Base-by-base conservation (phyloP, 2,797 vertebrate genomes). In the Enteromius trimaculatus region DNA sequence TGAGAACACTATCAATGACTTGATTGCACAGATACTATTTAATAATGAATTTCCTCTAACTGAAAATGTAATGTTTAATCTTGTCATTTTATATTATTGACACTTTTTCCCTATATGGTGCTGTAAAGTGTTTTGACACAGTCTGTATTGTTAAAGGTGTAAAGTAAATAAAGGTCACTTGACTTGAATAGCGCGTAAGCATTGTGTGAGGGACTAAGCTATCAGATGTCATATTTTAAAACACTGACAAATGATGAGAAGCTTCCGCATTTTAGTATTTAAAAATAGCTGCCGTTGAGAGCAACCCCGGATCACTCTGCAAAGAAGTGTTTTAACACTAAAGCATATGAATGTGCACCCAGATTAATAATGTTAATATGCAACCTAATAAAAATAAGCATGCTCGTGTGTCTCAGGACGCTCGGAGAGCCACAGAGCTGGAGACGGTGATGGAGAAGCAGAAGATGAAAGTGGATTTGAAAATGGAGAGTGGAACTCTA, bases 391-490 rank as follows among this genome's bases (percentile, higher is more conserved):
- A 26, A 60, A 2, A 14, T 60, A 11, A 26, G 23, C 26, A 62
- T 29, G 60, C 60, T 19, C 58, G 13, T 42, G 2, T 82, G 39
- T 64, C 65, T 13, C 90, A 97, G 96, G 96, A 96, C n/a, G 93
- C 92, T 75, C 90, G 91, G 44, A 92, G 91, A 68, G 88, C 93
- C 82, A 95, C 96, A 0, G 96, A 97, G 88, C 75, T 97, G 88
- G 95, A 97, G 77, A 89, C 94, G 0, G 96, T 97, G 70, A 97
- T 97, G 96, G 94, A 96, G 90, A 96, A 95, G 84, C 96, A 96
- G 89, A 97, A 97, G 90, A 94, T 93, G 92, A 97, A 96, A 82
- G 92, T 96, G 76, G 96, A 96, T 44, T 88, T 93, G 76, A 92
- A 95, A 81, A 81, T 92, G 84, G 92, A 94, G 87, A 94, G 91